phyloP scores from a whole-genome alignment of 2,888 invertebrate genomes.

The Artemia sp. region DNA sequence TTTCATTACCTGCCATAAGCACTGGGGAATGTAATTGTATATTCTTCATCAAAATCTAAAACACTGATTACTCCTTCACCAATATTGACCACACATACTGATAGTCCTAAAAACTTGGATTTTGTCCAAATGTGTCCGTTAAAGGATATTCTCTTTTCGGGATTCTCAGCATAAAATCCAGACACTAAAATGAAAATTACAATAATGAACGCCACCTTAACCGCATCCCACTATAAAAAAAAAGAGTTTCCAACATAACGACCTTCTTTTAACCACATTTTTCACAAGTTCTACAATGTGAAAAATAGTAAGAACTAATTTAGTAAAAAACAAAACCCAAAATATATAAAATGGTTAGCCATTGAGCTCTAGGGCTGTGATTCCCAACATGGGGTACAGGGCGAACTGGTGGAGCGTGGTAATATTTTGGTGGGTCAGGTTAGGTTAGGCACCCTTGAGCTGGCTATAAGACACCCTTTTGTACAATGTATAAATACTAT shows the following conservation, averaged over 20 bases:
- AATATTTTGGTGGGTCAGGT: too few species aligned
- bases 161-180: conserved; percentile 96
- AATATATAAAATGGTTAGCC: too few species aligned
- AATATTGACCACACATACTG: conserved; percentile 92
- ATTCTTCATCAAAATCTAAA: conserved; percentile 77
- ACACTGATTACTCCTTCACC: conserved; percentile 84
- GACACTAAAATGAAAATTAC: conserved; percentile 50
- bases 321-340: too few species aligned
- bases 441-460: too few species aligned
- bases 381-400: too few species aligned
- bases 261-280: background rate
- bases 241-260: background rate
- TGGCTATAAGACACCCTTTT: too few species aligned
- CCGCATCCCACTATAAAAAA: background rate
- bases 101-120: conserved; percentile 93
- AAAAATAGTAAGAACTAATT: background rate
- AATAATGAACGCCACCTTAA: conserved; percentile 4
- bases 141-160: conserved; percentile 69
- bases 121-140: conserved; percentile 97
- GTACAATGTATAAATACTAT: too few species aligned
- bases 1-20: conserved; percentile 69
- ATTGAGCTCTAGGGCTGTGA: too few species aligned
- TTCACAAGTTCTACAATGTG: background rate
- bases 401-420: too few species aligned
- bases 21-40: conserved; percentile 88